Conservation (phyloP, 2,888 invertebrate species). For the Eurytoma californica region DNA sequence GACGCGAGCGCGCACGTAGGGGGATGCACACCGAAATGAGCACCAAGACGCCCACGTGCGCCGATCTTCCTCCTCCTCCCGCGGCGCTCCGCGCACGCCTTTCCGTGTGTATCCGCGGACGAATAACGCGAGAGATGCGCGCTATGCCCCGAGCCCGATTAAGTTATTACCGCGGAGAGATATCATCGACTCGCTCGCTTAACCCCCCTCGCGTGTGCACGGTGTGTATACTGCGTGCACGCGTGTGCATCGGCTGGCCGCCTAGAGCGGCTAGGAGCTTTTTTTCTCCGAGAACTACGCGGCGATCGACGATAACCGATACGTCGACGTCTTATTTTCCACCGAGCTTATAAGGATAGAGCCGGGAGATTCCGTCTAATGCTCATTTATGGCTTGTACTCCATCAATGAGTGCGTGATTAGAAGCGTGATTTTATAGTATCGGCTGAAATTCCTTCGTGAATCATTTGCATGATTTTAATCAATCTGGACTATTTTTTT, state of each 20-base stretch:
- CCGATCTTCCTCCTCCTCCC: slow-evolving; percentile 12
- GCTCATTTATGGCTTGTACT: too few relatives aligned
- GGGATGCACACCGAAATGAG: slow-evolving; percentile 44
- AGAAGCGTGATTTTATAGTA: too few relatives aligned
- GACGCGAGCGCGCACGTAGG: slow-evolving; percentile 8
- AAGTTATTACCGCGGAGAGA: slow-evolving; percentile 62
- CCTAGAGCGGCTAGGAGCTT: neutral
- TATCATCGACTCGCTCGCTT: slow-evolving; percentile 55
- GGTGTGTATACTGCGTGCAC: too few relatives aligned
- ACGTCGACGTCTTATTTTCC: slow-evolving; percentile 19
- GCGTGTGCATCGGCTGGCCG: too few relatives aligned
- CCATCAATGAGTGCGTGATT: too few relatives aligned
- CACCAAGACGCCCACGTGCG: slow-evolving; percentile 52
- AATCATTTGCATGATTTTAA: too few relatives aligned
- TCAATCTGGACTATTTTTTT: too few relatives aligned
- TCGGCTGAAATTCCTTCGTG: too few relatives aligned
- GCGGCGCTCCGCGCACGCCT: neutral
- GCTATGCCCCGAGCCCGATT: slow-evolving; percentile 57
- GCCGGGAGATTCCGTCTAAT: neutral
- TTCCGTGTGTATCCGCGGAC: neutral
- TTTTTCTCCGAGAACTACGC: neutral
- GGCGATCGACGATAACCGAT: slow-evolving; percentile 16
- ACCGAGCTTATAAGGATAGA: neutral
- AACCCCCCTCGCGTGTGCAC: neutral
- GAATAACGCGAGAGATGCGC: slow-evolving; percentile 33